phyloP scores from a whole-genome alignment of 2,113 vertebrate genomes.

The Heterotilapia buettikoferi region DNA sequence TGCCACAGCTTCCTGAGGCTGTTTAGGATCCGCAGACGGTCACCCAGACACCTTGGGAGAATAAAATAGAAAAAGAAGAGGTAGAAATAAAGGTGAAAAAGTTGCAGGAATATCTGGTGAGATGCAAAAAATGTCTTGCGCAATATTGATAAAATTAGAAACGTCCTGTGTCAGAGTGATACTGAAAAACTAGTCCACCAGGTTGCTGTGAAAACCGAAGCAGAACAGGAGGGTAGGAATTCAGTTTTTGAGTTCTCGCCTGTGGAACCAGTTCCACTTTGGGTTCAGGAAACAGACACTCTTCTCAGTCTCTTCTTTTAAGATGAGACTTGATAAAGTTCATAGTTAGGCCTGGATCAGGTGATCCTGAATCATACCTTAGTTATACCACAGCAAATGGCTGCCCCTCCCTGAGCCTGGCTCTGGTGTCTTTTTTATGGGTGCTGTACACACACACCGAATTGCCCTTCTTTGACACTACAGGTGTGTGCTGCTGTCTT shows the following conservation, averaged over 20 bases:
- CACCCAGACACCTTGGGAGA: conserved; percentile 56
- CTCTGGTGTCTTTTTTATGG: neutral
- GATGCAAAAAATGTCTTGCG: neutral
- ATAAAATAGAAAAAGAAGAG: neutral
- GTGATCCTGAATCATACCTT: neutral
- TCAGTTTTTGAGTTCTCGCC: neutral
- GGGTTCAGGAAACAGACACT: fast-evolving
- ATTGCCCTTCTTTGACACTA: neutral
- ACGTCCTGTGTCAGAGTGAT: neutral
- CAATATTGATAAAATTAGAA: neutral
- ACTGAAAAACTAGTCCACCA: neutral
- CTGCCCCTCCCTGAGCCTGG: neutral
- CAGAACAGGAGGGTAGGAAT: neutral
- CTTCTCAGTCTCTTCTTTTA: neutral
- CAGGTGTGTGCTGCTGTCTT: neutral
- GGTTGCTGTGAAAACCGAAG: neutral
- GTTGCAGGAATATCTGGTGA: neutral
- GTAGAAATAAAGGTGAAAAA: neutral
- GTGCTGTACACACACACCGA: fast-evolving
- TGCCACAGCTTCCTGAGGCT: conserved; percentile 66
- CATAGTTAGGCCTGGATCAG: fast-evolving
- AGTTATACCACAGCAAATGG: neutral
- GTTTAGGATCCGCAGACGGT: conserved; percentile 66
- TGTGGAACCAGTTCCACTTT: neutral
- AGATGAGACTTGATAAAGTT: neutral